Percentiles rank a stretch among this genome's conserved stretches.
Evolutionary conservation across 1,140 invertebrate species (phyloP).

Genomic region (Cryptotermes secundus): DNA sequence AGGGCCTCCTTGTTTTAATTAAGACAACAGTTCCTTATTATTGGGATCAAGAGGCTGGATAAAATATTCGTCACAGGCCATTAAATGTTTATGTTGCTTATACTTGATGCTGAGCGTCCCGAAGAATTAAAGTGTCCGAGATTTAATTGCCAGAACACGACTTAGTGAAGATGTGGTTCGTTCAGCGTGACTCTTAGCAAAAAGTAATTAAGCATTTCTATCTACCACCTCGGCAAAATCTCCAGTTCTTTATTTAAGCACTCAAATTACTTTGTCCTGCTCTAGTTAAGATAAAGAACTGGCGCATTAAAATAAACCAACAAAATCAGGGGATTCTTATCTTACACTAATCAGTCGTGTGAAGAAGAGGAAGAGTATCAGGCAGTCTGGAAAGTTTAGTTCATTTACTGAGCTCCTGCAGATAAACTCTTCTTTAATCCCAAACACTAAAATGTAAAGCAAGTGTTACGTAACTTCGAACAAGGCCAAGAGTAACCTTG

Average conservation of each 20-base stretch:
- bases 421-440: too few relatives aligned
- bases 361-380: too few relatives aligned
- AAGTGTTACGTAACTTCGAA: too few relatives aligned
- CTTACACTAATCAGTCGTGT: background rate
- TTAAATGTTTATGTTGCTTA: background rate
- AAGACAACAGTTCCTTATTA: too few relatives aligned
- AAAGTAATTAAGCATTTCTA: background rate
- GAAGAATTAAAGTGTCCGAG: background rate
- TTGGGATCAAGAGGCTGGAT: too few relatives aligned
- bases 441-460: too few relatives aligned
- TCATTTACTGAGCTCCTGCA: too few relatives aligned
- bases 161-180: background rate
- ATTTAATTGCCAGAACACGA: background rate
- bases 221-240: background rate
- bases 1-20: too few relatives aligned
- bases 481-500: too few relatives aligned
- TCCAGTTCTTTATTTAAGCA: background rate
- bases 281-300: background rate
- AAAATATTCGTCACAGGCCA: background rate
- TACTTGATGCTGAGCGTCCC: background rate
- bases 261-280: background rate
- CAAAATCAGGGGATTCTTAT: background rate
- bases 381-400: too few relatives aligned
- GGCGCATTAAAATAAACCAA: background rate
- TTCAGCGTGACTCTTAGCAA: background rate